These are phyloP conservation scores for Labeo catla DNA, from an alignment of 2,113 vertebrate genomes.

Conservation along the genomic window DNA sequence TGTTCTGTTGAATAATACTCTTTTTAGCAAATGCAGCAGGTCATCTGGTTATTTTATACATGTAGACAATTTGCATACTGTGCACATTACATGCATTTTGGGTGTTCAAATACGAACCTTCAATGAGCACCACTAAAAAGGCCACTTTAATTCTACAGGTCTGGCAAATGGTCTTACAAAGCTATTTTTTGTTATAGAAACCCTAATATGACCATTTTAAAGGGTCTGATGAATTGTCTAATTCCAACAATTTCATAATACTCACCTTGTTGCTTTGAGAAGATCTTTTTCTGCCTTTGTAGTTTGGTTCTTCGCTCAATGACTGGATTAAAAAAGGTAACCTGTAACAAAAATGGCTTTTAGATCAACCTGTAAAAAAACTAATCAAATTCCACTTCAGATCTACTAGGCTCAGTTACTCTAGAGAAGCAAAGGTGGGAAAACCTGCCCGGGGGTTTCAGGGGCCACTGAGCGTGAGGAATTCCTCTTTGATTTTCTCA, in stretches of 20 bases:
- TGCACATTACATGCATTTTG: not conserved
- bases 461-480: slow-evolving; percentile 17
- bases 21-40: too few species aligned
- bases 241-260: not conserved
- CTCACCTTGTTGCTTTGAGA: slow-evolving; percentile 97
- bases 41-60: too few species aligned
- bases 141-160: not conserved
- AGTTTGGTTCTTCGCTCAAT: slow-evolving; percentile 98
- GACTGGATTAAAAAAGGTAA: slow-evolving; percentile 99
- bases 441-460: slow-evolving; percentile 23
- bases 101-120: not conserved
- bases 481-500: slow-evolving; percentile 38
- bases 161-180: not conserved
- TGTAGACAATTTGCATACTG: too few species aligned
- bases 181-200: not conserved
- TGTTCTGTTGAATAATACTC: too few species aligned
- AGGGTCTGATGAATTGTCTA: not conserved
- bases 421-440: slow-evolving; percentile 12
- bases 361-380: not conserved
- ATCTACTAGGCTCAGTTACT: not conserved
- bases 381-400: slow-evolving; percentile 14
- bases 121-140: not conserved
- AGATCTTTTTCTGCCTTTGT: slow-evolving; percentile 98
- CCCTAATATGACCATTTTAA: not conserved
- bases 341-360: slow-evolving; percentile 71